Evolutionary conservation across 2,888 invertebrate species (phyloP).

Genomic region (Amorpha juglandis): DNA sequence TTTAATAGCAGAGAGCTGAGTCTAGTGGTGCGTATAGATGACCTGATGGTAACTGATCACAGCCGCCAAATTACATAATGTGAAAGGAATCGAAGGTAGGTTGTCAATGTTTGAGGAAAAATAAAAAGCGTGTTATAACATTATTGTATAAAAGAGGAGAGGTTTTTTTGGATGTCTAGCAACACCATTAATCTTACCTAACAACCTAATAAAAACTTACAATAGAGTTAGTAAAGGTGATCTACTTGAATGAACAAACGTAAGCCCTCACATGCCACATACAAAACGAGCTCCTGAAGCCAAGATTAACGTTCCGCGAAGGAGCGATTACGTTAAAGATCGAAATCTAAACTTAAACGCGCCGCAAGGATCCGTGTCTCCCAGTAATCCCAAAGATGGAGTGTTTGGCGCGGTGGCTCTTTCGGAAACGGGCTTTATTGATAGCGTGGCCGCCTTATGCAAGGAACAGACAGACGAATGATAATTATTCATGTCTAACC

Average conservation of each 20-base stretch:
- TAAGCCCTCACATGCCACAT: constrained; percentile 8
- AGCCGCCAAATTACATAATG: too few species aligned
- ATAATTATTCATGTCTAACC: constrained; percentile 55
- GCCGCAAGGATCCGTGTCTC: constrained; percentile 60
- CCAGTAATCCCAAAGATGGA: constrained; percentile 70
- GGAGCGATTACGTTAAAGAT: constrained; percentile 70
- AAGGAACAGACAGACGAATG: constrained; percentile 41
- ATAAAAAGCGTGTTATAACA: too few species aligned
- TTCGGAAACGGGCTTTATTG: constrained; percentile 53
- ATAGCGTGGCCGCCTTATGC: constrained; percentile 46
- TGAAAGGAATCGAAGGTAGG: too few species aligned
- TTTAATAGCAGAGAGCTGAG: too few species aligned
- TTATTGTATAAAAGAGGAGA: too few species aligned
- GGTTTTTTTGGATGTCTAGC: too few species aligned
- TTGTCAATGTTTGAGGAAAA: too few species aligned
- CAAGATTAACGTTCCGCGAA: constrained; percentile 58
- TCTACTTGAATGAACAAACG: background rate
- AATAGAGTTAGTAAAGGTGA: too few species aligned
- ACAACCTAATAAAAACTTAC: too few species aligned
- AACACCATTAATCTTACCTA: too few species aligned
- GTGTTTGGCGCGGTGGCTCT: constrained; percentile 54
- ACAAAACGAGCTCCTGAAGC: constrained; percentile 36
- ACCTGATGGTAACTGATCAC: too few species aligned
- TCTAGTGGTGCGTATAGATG: too few species aligned
- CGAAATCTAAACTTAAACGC: constrained; percentile 69